These are phyloP conservation scores for Siniperca chuatsi DNA, from an alignment of 2,113 vertebrate genomes.

Conservation along the genomic window DNA sequence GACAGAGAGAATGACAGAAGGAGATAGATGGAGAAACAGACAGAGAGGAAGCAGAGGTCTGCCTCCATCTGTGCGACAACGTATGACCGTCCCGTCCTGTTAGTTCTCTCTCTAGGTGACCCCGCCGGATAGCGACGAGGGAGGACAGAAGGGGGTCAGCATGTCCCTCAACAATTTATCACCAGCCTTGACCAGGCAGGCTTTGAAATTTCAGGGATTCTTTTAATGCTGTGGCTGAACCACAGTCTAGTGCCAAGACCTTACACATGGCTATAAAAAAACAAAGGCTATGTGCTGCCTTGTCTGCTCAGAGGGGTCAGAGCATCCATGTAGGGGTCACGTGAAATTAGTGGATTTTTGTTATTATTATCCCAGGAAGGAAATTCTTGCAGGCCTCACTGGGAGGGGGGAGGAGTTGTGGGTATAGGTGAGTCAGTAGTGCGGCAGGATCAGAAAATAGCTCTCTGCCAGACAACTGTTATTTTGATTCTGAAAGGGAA, in stretches of 20 bases:
- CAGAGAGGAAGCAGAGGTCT: constrained; percentile 79
- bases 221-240: constrained; percentile 51
- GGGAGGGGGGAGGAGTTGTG: constrained; percentile 35
- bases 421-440: constrained; percentile 63
- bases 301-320: constrained; percentile 60
- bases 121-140: constrained; percentile 32
- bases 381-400: constrained; percentile 71
- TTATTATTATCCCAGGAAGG: constrained; percentile 76
- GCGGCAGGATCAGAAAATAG: constrained; percentile 70
- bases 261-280: constrained; percentile 52
- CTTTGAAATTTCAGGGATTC: constrained; percentile 76
- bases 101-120: constrained; percentile 62
- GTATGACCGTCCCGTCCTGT: constrained; percentile 68
- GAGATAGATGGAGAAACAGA: constrained; percentile 59
- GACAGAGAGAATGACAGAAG: constrained; percentile 38
- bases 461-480: constrained; percentile 59
- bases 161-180: constrained; percentile 66
- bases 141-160: constrained; percentile 57
- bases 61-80: constrained; percentile 78
- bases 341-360: constrained; percentile 76
- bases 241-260: constrained; percentile 33
- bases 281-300: constrained; percentile 54
- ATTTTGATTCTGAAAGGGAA: constrained; percentile 76
- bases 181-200: constrained; percentile 58
- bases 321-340: constrained; percentile 65